phyloP scores from a whole-genome alignment of 1,140 invertebrate genomes.

The Lordiphosa collinella region DNA sequence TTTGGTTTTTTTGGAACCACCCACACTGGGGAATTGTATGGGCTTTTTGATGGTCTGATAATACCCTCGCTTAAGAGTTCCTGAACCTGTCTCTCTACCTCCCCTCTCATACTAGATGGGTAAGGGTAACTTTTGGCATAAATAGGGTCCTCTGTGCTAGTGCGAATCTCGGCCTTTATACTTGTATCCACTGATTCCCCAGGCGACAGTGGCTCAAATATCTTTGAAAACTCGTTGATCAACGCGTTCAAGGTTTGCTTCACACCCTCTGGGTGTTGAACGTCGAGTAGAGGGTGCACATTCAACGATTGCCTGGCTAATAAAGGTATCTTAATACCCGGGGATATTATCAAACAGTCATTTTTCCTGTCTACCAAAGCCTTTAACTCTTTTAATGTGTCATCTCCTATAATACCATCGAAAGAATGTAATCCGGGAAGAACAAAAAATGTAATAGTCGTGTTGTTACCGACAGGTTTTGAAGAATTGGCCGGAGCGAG shows the following conservation, averaged over 20 bases:
- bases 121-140: neutral
- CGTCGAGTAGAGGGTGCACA: no score
- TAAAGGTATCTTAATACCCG: neutral
- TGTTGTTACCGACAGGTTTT: neutral
- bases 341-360: neutral
- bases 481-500: constrained; percentile 1
- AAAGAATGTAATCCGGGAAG: constrained; percentile 8
- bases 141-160: neutral
- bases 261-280: no score
- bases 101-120: neutral
- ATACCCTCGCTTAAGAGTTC: neutral
- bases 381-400: constrained; percentile 1
- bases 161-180: neutral
- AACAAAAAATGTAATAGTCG: constrained; percentile 4
- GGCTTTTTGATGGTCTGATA: neutral
- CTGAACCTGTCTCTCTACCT: neutral
- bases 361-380: constrained; percentile 3
- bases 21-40: neutral
- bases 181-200: neutral
- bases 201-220: neutral
- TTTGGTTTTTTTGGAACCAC: constrained; percentile 10
- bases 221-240: neutral
- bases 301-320: neutral
- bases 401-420: constrained; percentile 14
- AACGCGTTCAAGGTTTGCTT: neutral